Evolutionary conservation across 2,888 invertebrate genomes (phyloP).

Genomic region (Sepioteuthis lessoniana): DNA sequence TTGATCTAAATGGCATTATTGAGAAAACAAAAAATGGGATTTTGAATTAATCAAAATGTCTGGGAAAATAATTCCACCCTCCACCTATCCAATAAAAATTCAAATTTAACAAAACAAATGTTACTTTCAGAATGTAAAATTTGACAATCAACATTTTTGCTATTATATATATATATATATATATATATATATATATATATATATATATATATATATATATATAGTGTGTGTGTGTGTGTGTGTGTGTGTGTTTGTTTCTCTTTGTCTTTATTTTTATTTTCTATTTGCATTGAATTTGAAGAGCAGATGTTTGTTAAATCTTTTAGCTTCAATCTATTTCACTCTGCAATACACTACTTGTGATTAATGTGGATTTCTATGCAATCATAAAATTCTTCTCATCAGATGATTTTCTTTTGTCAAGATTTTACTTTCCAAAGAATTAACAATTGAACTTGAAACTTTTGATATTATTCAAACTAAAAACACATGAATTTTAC

Average conservation of each 20-base stretch:
- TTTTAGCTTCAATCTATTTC: slow-evolving; percentile 25
- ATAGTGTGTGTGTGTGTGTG: too few species aligned
- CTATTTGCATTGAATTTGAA: background rate
- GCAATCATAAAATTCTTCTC: slow-evolving; percentile 25
- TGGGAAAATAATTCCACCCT: background rate
- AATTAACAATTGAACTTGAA: slow-evolving; percentile 23
- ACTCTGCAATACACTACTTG: background rate
- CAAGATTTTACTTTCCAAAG: background rate
- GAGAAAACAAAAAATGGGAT: background rate
- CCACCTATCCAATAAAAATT: background rate
- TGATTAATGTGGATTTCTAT: slow-evolving; percentile 33
- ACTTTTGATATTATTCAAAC: background rate
- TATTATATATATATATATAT: background rate
- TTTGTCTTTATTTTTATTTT: background rate
- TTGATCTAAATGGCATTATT: background rate
- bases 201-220: too few species aligned
- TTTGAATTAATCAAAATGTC: background rate
- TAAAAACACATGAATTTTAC: background rate
- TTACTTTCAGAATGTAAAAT: background rate
- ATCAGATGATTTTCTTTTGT: background rate
- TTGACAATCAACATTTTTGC: background rate
- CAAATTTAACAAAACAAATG: slow-evolving; percentile 7
- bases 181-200: background rate
- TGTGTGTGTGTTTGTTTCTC: background rate
- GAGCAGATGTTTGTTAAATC: slow-evolving; percentile 33